A percentile compares a stretch with the other conserved stretches of the same genome.
phyloP scores from a whole-genome alignment of 2,113 vertebrate species.

The Egretta garzetta region DNA sequence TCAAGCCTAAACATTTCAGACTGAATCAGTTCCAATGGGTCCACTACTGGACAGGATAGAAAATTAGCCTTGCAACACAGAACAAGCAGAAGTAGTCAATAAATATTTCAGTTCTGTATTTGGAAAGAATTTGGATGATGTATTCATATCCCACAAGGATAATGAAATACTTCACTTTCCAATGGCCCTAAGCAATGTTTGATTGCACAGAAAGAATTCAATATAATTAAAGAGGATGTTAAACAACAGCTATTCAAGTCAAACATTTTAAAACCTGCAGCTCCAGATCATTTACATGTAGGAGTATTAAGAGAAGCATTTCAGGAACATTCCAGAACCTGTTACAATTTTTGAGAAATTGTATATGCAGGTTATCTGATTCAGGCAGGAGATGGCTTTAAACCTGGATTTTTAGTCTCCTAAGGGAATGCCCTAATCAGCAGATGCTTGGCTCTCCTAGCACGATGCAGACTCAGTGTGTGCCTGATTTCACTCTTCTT shows the following conservation, averaged over 20 bases:
- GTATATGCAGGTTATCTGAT: background rate
- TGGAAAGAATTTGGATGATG: background rate
- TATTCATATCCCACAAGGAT: background rate
- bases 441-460: background rate
- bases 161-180: slow-evolving; percentile 29
- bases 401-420: background rate
- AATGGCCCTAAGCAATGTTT: slow-evolving; percentile 34
- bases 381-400: background rate
- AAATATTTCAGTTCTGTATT: background rate
- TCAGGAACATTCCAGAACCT: slow-evolving; percentile 2
- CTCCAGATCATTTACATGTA: background rate
- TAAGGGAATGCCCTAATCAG: background rate
- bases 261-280: slow-evolving; percentile 13
- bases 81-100: background rate
- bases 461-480: background rate
- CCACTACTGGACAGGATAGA: background rate
- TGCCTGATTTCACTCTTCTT: background rate
- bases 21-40: background rate
- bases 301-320: background rate
- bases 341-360: background rate
- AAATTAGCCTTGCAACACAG: background rate
- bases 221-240: slow-evolving; percentile 57
- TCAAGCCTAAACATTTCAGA: background rate
- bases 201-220: slow-evolving; percentile 18
- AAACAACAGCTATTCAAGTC: slow-evolving; percentile 43